Conservation (phyloP, 2,888 invertebrate genomes). For the Lordiphosa andalusiaca region DNA sequence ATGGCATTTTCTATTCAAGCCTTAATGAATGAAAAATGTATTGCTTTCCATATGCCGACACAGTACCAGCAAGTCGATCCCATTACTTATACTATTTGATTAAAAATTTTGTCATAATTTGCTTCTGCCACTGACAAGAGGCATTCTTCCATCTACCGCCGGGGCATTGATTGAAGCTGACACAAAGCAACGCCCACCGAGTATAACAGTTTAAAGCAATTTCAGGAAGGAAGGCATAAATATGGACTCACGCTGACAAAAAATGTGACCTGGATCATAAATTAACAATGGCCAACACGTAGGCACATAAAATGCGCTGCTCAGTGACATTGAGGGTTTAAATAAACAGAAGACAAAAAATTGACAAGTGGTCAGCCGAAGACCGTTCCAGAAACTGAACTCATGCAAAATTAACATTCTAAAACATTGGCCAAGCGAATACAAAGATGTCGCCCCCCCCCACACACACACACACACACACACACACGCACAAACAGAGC, state of each 20-base stretch:
- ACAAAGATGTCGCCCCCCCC: conserved; percentile 17
- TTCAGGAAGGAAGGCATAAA: neutral
- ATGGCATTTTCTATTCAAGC: too few species aligned
- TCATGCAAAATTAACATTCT: conserved; percentile 64
- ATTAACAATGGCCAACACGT: conserved; percentile 69
- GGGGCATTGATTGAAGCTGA: conserved; percentile 59
- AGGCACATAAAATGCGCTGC: conserved; percentile 54
- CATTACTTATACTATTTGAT: conserved; percentile 1
- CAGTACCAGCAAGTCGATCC: neutral
- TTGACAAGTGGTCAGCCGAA: conserved; percentile 61
- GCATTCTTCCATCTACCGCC: conserved; percentile 21
- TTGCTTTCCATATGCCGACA: too few species aligned
- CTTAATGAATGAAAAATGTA: too few species aligned
- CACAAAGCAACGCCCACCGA: conserved; percentile 31
- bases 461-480: neutral
- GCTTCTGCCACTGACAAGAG: conserved; percentile 34
- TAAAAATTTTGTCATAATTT: conserved; percentile 51
- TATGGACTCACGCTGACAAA: neutral
- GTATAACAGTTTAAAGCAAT: too few species aligned
- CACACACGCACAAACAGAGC: conserved; percentile 1
- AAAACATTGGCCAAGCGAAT: conserved; percentile 28
- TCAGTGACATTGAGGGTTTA: conserved; percentile 19
- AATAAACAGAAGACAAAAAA: conserved; percentile 17
- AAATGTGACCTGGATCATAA: conserved; percentile 48
- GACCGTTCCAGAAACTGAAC: conserved; percentile 3